phyloP scores from a whole-genome alignment of 35 echinoderm and acorn worm genomes.

The Eucidaris tribuloides region DNA sequence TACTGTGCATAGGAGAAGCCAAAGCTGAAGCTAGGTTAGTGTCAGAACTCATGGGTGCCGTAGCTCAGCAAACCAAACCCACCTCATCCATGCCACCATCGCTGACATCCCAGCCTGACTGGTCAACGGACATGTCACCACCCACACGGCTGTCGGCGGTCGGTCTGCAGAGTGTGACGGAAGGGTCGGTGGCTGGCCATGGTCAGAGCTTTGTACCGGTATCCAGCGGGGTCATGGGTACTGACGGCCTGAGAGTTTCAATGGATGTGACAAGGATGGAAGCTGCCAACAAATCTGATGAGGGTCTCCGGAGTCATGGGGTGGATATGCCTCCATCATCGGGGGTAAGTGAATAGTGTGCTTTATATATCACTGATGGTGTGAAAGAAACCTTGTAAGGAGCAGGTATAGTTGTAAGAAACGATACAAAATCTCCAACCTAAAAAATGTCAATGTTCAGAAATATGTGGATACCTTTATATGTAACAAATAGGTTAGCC shows the following conservation, averaged over 20 bases:
- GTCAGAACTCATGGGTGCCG: slow-evolving; percentile 4
- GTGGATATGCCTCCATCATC: slow-evolving; percentile 3
- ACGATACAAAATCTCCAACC: no score
- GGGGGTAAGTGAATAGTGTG: slow-evolving; percentile 18
- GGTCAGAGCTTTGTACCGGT: neutral
- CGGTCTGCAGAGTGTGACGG: slow-evolving; percentile 10
- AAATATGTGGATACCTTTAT: no score
- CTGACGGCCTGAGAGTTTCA: no score
- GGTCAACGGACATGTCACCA: slow-evolving; percentile 7
- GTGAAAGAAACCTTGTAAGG: no score
- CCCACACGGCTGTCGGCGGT: neutral
- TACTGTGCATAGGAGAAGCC: neutral
- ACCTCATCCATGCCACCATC: neutral
- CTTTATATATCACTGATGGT: no score
- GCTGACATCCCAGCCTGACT: slow-evolving; percentile 21
- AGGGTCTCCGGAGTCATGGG: neutral
- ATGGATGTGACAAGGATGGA: neutral
- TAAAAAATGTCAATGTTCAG: no score
- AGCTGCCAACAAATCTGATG: no score
- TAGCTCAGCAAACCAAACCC: neutral
- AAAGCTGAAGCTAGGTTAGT: neutral
- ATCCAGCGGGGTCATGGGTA: no score
- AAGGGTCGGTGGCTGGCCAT: neutral
- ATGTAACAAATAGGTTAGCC: no score
- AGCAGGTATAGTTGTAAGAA: no score